Evolutionary conservation across 2,888 invertebrate genomes (phyloP), one percentile per base, ranked within the genome.

Genomic region (Dynastes hyllus): DNA sequence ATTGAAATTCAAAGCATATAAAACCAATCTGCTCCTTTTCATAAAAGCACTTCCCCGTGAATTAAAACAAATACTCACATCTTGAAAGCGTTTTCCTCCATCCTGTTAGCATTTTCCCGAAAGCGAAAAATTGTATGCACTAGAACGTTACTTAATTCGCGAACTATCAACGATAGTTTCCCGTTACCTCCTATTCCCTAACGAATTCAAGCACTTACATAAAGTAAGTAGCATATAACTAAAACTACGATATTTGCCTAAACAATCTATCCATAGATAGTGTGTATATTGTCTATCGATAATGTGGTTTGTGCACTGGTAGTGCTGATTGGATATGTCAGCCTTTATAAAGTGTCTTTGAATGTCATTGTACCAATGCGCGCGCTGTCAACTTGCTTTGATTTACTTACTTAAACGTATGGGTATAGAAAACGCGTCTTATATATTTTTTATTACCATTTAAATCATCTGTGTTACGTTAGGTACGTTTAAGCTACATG

Each of bases 21-120:
- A 22, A 22, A 22, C 32, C 32, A 37, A 37, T 37, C 32, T 5
- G 5, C 32, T 45, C 2, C 8, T 11, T 45, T 45, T 45, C 40
- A 40, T 8, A 45, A 45, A 37, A 37, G 5, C 4, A 37, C 32
- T 5, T 37, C 32, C 32, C 32, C 32, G 5, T 37, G 32, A 37
- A 37, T 37, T 37, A 16, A 77, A 40, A 73, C 13, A 66, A 32
- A 65, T 11, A 78, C 81, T 81, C 61, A 81, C 81, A 53, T 79
- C 79, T 81, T 50, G 81, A 81, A 40, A 81, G 27, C 9, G 65
- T 58, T 27, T 79, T 71, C 65, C 66, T 70, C 81, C 81, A 81
- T 73, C 77, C 81, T 8, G 76, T 66, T 22, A 78, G 40, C 79
- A 81, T 81, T 53, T 27, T 58, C 22, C 27, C 29, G 22, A 37